Evolutionary conservation across 2,113 vertebrate species (phyloP).

Genomic region (Lanius collurio): DNA sequence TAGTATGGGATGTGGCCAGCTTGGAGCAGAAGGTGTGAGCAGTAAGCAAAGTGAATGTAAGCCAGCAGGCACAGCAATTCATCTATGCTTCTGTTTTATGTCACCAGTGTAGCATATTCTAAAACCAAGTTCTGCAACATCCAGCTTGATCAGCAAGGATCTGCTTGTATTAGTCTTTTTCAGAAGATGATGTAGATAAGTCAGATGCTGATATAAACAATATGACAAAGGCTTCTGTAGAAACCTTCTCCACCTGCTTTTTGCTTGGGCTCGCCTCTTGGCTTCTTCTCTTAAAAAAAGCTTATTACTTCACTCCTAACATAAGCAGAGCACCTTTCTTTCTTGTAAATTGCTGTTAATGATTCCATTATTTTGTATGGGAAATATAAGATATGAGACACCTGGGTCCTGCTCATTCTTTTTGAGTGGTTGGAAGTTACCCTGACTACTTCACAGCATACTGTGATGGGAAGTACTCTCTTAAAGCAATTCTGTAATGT

Average conservation of each 20-base stretch:
- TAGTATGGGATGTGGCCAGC: not conserved
- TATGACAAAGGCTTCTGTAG: not conserved
- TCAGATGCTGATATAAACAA: not conserved
- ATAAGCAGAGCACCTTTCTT: not conserved
- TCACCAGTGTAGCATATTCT: not conserved
- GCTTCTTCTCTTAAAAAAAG: not conserved
- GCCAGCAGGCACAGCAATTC: not conserved
- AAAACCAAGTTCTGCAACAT: not conserved
- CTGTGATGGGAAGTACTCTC: not conserved
- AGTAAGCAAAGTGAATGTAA: not conserved
- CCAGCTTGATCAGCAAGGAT: not conserved
- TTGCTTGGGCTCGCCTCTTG: not conserved
- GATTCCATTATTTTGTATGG: not conserved
- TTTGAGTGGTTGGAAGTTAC: not conserved
- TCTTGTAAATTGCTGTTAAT: not conserved
- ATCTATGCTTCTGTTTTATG: not conserved
- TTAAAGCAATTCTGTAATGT: not conserved
- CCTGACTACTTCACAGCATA: not conserved
- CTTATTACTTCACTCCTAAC: not conserved
- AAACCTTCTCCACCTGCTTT: not conserved
- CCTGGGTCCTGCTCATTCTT: not conserved
- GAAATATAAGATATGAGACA: not conserved
- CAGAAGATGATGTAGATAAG: not conserved
- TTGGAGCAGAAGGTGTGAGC: not conserved
- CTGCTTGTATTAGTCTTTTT: not conserved